These are phyloP conservation scores for Lucilia cuprina DNA, from an alignment of 1,140 invertebrate genomes.

Conservation along the genomic window DNA sequence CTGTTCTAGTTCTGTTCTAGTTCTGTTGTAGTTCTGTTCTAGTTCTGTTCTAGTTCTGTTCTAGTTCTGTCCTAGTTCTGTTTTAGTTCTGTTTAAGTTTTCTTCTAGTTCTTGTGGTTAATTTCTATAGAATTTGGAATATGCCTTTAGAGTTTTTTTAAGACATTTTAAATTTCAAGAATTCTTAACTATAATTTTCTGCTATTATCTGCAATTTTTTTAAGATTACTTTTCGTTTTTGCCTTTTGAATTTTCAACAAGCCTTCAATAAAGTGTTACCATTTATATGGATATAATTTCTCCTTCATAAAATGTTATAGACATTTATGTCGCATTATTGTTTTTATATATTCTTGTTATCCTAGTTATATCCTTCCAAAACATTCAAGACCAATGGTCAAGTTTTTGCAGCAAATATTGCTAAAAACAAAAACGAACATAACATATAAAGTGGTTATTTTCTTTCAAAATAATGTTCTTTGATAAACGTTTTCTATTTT, in stretches of 20 bases:
- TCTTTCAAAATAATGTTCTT: not conserved
- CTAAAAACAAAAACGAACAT: not conserved
- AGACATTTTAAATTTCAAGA: too few relatives aligned
- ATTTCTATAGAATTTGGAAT: too few relatives aligned
- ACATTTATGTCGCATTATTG: not conserved
- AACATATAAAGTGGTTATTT: not conserved
- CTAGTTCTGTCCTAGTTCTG: too few relatives aligned
- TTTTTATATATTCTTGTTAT: not conserved
- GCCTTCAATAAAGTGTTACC: not conserved
- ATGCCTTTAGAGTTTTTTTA: too few relatives aligned
- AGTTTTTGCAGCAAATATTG: not conserved
- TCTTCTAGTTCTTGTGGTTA: too few relatives aligned
- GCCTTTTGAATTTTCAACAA: not conserved
- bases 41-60: too few relatives aligned
- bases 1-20: too few relatives aligned
- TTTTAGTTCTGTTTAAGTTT: too few relatives aligned
- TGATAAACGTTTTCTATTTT: conserved; percentile 17
- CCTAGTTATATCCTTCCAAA: not conserved
- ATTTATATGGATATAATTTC: not conserved
- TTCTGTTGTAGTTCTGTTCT: too few relatives aligned
- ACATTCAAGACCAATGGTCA: not conserved
- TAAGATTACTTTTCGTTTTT: not conserved
- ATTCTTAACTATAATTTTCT: too few relatives aligned
- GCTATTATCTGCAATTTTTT: not conserved
- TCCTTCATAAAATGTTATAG: not conserved